Base-by-base conservation (phyloP, 2,113 vertebrate species). In the Anthoscopus minutus region DNA sequence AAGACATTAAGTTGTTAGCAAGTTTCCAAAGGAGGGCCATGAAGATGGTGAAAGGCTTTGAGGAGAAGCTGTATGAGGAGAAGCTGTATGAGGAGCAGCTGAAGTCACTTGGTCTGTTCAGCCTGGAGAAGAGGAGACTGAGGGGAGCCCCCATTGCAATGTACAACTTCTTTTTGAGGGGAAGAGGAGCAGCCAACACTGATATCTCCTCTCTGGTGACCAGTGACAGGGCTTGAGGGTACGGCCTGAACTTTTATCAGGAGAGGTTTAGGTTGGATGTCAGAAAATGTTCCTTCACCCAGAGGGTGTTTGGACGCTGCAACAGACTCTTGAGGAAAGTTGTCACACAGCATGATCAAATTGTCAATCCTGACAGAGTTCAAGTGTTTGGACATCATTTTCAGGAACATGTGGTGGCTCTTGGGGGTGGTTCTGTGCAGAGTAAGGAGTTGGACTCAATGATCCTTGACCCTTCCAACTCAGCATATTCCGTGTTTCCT, bases 71-170 rank as follows among this genome's bases (percentile, higher is more conserved):
- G n/a, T 15, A 4, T 47, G 40, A 45, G 10, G 14, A 66, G 40
- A n/a, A n/a, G n/a, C 0, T 0, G n/a, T 15, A 4, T 47, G 40
- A 45, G 10, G 14, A 66, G 40, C 0, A 0, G 6, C 16, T 56
- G 62, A 38, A 27, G 50, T 6, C 17, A 20, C 40, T 47, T 45
- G 40, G 4, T 56, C 17, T 47, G 28, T 21, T 57, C 28, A 47
- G 18, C 18, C 10, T 57, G 62, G 35, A 45, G 25, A 35, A 28
- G 47, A 66, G 50, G 47, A 66, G 50, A 37, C 25, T 45, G 48
- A 44, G 20, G 22, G 33, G 8, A 45, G 1, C 10, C 21, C 31
- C 23, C 38, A 7, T 1, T 33, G 42, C 5, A 31, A 13, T 25
- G 28, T 38, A 2, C 21, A 56, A 1, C 6, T 56, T 45, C n/a